Evolutionary conservation across 1,140 invertebrate genomes (phyloP).

Genomic region (Metaphire vulgaris): DNA sequence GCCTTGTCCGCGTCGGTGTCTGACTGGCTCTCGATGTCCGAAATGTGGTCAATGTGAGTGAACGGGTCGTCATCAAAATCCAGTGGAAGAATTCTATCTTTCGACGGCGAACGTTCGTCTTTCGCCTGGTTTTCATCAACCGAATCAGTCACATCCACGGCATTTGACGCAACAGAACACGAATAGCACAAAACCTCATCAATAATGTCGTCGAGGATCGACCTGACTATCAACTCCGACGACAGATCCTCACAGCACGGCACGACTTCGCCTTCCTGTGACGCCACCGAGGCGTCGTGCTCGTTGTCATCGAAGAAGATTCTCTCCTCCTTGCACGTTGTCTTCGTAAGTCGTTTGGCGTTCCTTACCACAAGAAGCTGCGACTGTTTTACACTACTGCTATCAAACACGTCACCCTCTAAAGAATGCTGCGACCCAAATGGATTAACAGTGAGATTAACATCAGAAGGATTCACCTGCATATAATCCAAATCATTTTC

Average conservation of each 20-base stretch:
- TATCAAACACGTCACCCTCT: conserved; percentile 45
- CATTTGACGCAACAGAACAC: not conserved
- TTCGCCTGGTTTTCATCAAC: not conserved
- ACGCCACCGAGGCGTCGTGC: conserved; percentile 26
- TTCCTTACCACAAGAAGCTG: conserved; percentile 18
- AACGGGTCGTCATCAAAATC: not conserved
- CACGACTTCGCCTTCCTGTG: conserved; percentile 31
- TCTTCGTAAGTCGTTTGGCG: conserved; percentile 42
- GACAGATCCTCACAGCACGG: not conserved
- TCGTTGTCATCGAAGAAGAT: conserved; percentile 45
- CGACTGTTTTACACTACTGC: conserved; percentile 31
- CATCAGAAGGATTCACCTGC: conserved; percentile 39
- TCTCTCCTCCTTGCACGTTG: conserved; percentile 48
- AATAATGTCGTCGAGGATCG: conserved; percentile 58
- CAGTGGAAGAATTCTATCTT: not conserved
- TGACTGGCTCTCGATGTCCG: not conserved
- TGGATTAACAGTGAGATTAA: conserved; percentile 49
- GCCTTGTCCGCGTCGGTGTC: not conserved
- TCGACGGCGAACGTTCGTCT: conserved; percentile 5
- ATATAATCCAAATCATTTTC: not conserved
- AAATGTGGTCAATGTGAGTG: not conserved
- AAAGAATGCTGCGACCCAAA: conserved; percentile 46
- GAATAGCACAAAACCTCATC: conserved; percentile 47
- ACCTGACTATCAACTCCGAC: conserved; percentile 53
- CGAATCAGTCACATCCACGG: not conserved